These are phyloP conservation scores for Aphrocallistes beatrix DNA, from an alignment of 37 sponge, comb jelly and placozoan species.

Conservation along the genomic window DNA sequence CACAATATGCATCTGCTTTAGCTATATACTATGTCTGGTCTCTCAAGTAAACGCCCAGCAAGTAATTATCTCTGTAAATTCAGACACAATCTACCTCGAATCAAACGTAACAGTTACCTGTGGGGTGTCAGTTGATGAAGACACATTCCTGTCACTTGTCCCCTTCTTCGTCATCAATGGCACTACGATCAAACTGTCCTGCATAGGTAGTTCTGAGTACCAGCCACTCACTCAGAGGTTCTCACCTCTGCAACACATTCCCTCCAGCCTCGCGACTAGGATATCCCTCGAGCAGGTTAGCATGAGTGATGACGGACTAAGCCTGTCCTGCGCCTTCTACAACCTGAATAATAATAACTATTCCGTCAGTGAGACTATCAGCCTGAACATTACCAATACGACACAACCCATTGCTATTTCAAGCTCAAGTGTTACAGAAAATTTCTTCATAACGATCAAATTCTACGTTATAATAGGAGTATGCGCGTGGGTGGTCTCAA, in stretches of 20 bases:
- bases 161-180: slow-evolving; percentile 2
- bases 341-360: not conserved
- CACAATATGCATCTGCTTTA: too few relatives aligned
- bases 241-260: not conserved
- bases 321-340: not conserved
- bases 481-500: too few relatives aligned
- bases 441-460: too few relatives aligned
- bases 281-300: not conserved
- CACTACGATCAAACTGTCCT: not conserved
- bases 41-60: too few relatives aligned
- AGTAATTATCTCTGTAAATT: not conserved
- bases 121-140: not conserved
- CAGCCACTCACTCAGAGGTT: not conserved
- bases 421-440: too few relatives aligned
- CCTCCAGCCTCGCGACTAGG: not conserved
- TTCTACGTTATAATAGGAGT: too few relatives aligned
- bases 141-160: not conserved
- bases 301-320: not conserved
- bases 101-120: not conserved
- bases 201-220: not conserved
- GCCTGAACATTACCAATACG: not conserved
- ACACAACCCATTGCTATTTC: not conserved
- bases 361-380: not conserved
- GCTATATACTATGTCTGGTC: too few relatives aligned
- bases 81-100: not conserved